Evolutionary conservation across 2,113 vertebrate genomes (phyloP).

Genomic region (Trochalopteron elliotii): DNA sequence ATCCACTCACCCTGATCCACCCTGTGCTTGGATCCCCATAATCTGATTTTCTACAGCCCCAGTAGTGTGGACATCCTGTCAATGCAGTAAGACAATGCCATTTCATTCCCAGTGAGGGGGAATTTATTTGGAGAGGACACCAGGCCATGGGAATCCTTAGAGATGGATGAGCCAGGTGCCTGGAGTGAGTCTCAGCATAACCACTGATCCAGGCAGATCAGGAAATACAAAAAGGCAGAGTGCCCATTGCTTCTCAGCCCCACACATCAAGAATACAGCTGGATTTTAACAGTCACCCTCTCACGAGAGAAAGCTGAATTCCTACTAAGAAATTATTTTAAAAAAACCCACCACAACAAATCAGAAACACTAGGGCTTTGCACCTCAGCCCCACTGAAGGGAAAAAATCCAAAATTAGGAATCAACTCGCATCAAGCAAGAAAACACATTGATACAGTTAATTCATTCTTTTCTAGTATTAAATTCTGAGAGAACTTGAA

Average conservation of each 20-base stretch:
- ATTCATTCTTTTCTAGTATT: background rate
- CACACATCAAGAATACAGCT: accelerated
- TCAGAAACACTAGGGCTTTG: background rate
- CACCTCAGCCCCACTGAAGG: background rate
- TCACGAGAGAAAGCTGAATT: background rate
- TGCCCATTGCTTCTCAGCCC: background rate
- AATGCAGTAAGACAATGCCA: no score
- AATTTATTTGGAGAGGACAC: background rate
- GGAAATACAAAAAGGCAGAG: background rate
- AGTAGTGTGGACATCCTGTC: background rate
- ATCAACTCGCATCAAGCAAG: background rate
- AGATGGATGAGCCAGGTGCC: background rate
- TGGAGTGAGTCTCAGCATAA: background rate
- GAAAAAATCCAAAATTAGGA: background rate
- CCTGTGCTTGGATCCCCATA: no score
- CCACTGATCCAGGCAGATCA: background rate
- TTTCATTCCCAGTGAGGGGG: background rate
- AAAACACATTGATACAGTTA: background rate
- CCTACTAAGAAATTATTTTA: background rate
- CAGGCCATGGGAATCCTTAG: background rate
- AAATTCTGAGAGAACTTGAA: background rate
- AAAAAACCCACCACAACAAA: background rate
- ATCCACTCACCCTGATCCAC: no score
- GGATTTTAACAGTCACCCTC: background rate
- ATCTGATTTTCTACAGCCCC: background rate